phyloP scores from a whole-genome alignment of 2,113 vertebrate genomes.

The Cynocephalus volans region DNA sequence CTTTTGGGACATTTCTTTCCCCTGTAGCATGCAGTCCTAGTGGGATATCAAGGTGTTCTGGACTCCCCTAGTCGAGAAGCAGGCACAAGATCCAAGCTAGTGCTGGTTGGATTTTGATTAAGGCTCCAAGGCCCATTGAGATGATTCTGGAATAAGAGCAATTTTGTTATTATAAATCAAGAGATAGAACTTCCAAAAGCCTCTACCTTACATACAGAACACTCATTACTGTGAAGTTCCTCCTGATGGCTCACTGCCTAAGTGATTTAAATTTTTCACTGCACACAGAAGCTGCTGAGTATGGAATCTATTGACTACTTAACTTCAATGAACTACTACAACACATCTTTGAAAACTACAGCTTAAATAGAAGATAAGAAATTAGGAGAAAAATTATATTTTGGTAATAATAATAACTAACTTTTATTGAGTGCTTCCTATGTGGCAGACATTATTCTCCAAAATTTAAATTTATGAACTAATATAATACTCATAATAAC shows the following conservation, averaged over 20 bases:
- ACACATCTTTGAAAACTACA: not conserved
- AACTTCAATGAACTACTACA: not conserved
- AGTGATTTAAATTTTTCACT: not conserved
- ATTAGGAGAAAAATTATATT: constrained; percentile 16
- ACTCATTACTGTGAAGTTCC: not conserved
- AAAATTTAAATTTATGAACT: not conserved
- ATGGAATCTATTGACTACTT: not conserved
- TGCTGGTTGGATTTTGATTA: not conserved
- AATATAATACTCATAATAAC: not conserved
- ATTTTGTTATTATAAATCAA: constrained; percentile 14
- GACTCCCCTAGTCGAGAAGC: not conserved
- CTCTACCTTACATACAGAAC: not conserved
- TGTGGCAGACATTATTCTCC: not conserved
- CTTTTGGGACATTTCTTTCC: not conserved
- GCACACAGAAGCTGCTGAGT: not conserved
- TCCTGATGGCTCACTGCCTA: not conserved
- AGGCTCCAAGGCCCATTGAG: not conserved
- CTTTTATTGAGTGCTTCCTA: not conserved
- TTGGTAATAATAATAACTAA: not conserved
- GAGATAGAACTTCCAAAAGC: not conserved
- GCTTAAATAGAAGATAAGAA: constrained; percentile 31
- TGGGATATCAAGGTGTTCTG: not conserved
- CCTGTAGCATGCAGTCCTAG: not conserved
- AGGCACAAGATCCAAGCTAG: not conserved
- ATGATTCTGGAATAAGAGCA: not conserved